phyloP scores from a whole-genome alignment of 2,797 vertebrate genomes.

The Loriculus beryllinus region DNA sequence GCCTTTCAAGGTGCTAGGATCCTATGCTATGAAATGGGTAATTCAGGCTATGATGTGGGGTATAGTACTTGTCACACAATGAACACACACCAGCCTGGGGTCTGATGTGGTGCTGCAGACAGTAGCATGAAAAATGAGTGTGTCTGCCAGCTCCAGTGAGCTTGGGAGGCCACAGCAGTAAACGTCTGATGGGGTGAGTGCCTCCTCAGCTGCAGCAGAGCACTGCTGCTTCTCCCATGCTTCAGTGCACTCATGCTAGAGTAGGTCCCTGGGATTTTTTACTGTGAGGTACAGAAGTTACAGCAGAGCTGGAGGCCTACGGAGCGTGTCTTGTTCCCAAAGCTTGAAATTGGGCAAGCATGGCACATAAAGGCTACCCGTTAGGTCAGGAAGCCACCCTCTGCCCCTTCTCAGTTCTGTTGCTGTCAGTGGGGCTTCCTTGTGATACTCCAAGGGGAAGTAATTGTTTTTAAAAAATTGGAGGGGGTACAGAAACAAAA shows the following conservation, averaged over 20 bases:
- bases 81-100: background rate
- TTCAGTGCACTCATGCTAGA: background rate
- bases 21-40: background rate
- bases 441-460: background rate
- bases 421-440: background rate
- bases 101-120: rapidly evolving
- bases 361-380: background rate
- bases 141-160: background rate
- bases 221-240: background rate
- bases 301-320: background rate
- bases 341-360: background rate
- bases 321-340: background rate
- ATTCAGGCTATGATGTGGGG: background rate
- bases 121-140: rapidly evolving
- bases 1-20: background rate
- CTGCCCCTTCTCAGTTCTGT: background rate
- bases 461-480: background rate
- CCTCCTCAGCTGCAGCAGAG: background rate
- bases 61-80: background rate
- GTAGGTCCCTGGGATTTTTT: background rate
- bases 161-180: background rate
- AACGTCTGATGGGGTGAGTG: background rate
- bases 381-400: background rate
- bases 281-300: background rate
- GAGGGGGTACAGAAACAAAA: background rate